phyloP scores from a whole-genome alignment of 1,140 invertebrate genomes.

The Choristoneura fumiferana region DNA sequence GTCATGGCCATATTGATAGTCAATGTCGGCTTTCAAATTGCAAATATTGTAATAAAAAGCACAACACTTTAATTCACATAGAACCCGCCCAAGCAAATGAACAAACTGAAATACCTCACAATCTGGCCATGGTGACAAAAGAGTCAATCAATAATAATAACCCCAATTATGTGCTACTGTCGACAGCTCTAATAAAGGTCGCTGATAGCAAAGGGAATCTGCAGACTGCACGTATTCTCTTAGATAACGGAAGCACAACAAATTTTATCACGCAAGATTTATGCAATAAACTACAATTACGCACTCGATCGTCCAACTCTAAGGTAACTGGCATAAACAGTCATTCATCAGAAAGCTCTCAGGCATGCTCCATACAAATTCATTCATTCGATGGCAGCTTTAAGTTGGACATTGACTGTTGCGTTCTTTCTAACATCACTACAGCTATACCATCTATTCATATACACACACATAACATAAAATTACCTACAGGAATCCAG shows the following conservation, averaged over 20 bases:
- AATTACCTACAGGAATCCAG: neutral
- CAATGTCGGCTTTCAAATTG: neutral
- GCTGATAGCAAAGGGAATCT: neutral
- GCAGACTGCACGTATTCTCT: neutral
- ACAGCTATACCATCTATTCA: neutral
- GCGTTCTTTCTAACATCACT: neutral
- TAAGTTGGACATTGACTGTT: neutral
- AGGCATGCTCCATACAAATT: neutral
- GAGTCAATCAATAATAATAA: neutral
- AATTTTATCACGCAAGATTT: slow-evolving; percentile 10
- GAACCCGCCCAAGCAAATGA: neutral
- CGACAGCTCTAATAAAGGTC: slow-evolving; percentile 10
- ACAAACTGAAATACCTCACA: neutral
- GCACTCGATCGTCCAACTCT: neutral
- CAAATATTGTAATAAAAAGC: neutral
- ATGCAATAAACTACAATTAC: neutral
- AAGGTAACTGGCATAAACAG: no score
- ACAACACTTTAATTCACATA: neutral
- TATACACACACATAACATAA: neutral
- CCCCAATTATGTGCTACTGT: neutral
- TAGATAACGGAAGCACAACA: neutral
- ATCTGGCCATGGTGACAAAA: neutral
- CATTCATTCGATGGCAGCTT: neutral
- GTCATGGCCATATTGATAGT: neutral
- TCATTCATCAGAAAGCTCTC: neutral